Evolutionary conservation across 2,888 invertebrate species (phyloP).

Genomic region (Trissolcus japonicus): DNA sequence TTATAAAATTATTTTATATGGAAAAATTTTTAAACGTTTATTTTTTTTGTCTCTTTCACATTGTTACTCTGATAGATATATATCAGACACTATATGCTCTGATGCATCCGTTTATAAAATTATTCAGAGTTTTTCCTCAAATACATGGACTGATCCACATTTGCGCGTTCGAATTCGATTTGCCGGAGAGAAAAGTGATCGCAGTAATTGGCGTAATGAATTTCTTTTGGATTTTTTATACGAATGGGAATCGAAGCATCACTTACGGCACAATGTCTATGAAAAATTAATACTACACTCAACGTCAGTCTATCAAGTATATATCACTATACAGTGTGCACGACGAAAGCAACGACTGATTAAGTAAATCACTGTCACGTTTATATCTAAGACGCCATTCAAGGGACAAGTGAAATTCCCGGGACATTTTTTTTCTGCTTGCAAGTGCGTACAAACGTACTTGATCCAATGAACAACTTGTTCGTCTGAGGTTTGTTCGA

Average conservation of each 20-base stretch:
- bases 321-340: conserved; percentile 37
- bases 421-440: conserved; percentile 1
- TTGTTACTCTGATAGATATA: no score
- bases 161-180: conserved; percentile 27
- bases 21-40: no score
- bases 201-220: conserved; percentile 39
- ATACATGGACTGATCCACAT: conserved; percentile 2
- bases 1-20: no score
- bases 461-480: conserved; percentile 4
- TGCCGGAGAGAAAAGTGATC: conserved; percentile 32
- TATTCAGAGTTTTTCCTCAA: no score
- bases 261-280: conserved; percentile 48
- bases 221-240: conserved; percentile 50
- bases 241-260: conserved; percentile 47
- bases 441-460: conserved; percentile 10
- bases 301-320: conserved; percentile 49
- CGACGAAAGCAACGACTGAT: conserved; percentile 51
- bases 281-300: conserved; percentile 51
- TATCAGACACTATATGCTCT: no score
- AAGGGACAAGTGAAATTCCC: conserved; percentile 30
- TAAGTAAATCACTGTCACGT: conserved; percentile 49
- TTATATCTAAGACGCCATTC: conserved; percentile 41
- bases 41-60: no score
- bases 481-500: background rate
- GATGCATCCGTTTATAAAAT: no score